These are phyloP conservation scores for Zeugodacus cucurbitae DNA, from an alignment of 1,140 invertebrate species.

Conservation along the genomic window DNA sequence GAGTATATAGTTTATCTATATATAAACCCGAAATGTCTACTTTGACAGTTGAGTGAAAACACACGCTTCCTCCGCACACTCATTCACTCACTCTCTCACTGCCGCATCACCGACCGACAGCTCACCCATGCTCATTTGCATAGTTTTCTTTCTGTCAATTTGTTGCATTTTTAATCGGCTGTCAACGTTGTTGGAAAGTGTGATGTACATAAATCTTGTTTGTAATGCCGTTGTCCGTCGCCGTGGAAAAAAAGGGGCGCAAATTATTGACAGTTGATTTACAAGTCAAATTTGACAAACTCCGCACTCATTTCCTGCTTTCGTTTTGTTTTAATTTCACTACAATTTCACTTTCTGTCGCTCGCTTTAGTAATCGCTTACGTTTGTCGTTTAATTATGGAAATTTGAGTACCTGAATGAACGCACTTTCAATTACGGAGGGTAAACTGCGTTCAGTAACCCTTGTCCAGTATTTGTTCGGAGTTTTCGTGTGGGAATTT, in stretches of 20 bases:
- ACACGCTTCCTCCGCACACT: not conserved
- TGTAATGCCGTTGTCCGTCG: not conserved
- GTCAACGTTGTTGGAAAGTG: not conserved
- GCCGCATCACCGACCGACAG: not conserved
- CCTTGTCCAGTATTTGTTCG: not conserved
- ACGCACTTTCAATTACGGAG: not conserved
- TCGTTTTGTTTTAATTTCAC: not conserved
- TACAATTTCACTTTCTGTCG: constrained; percentile 24
- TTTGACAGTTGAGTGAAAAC: constrained; percentile 35
- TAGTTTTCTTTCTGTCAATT: constrained; percentile 37
- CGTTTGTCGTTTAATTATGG: constrained; percentile 7
- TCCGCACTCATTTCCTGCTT: constrained; percentile 29
- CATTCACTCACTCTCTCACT: not conserved
- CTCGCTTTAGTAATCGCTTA: not conserved
- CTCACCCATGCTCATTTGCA: constrained; percentile 1
- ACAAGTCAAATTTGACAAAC: constrained; percentile 36
- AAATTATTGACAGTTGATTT: constrained; percentile 38
- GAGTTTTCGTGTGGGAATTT: not conserved
- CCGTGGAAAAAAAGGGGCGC: not conserved
- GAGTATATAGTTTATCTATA: not conserved
- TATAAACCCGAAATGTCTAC: not conserved
- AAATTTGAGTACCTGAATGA: not conserved
- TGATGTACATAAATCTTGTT: constrained; percentile 33
- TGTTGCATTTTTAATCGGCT: constrained; percentile 35
- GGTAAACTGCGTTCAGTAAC: not conserved